phyloP scores from a whole-genome alignment of 2,888 invertebrate genomes.

The Epsilonema sp. region DNA sequence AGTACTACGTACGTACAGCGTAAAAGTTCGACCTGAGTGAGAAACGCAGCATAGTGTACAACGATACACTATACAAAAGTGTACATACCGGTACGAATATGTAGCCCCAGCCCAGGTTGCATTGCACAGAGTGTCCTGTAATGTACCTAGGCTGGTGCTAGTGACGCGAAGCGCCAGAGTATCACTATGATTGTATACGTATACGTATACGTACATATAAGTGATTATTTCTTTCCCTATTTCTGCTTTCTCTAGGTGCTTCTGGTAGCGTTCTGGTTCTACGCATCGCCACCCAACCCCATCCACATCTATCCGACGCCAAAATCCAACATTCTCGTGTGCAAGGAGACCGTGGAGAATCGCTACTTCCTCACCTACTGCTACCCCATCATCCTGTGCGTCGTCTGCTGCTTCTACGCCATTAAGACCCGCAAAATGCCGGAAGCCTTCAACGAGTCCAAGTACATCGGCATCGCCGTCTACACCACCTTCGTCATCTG shows the following conservation, averaged over 20 bases:
- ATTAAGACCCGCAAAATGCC: conserved; percentile 34
- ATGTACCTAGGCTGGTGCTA: too few species aligned
- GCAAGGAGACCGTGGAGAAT: conserved; percentile 53
- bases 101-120: too few species aligned
- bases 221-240: too few species aligned
- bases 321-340: conserved; percentile 76
- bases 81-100: too few species aligned
- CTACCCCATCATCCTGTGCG: conserved; percentile 70
- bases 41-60: too few species aligned
- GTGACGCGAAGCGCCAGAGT: too few species aligned
- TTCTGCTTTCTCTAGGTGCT: conserved; percentile 37
- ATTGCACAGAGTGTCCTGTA: too few species aligned
- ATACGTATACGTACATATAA: too few species aligned
- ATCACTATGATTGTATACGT: too few species aligned
- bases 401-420: conserved; percentile 41
- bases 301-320: conserved; percentile 73
- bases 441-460: conserved; percentile 35
- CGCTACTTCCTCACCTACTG: conserved; percentile 46
- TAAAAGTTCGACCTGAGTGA: too few species aligned
- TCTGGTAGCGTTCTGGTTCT: conserved; percentile 75
- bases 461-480: conserved; percentile 46
- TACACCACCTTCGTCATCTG: conserved; percentile 62
- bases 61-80: too few species aligned
- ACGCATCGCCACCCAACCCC: conserved; percentile 66
- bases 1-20: too few species aligned